These are phyloP conservation scores for Pseudococcus viburni DNA, from an alignment of 2,888 invertebrate genomes.

Conservation along the genomic window DNA sequence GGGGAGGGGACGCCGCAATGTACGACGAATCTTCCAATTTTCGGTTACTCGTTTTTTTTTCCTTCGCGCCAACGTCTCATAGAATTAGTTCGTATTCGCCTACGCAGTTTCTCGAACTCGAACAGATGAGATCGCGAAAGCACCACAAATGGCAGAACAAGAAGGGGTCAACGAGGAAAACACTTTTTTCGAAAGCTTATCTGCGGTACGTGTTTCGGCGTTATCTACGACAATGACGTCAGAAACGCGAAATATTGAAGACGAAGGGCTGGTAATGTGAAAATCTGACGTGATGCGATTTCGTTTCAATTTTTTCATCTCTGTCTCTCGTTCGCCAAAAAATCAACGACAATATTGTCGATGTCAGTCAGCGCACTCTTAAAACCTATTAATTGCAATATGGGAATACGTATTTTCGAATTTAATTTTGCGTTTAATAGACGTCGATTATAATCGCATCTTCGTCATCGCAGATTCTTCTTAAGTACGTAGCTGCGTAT, in stretches of 20 bases:
- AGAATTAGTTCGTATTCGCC: background rate
- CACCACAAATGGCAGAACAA: background rate
- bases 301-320: too few relatives aligned
- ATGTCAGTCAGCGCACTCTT: background rate
- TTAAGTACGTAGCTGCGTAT: too few relatives aligned
- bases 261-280: too few relatives aligned
- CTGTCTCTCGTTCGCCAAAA: too few relatives aligned
- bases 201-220: background rate
- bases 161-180: background rate
- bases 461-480: background rate
- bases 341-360: too few relatives aligned
- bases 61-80: too few relatives aligned
- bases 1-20: background rate
- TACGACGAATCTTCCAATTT: too few relatives aligned
- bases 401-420: background rate
- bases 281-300: too few relatives aligned
- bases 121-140: background rate
- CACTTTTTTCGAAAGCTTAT: background rate
- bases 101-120: background rate
- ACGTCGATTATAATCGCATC: background rate
- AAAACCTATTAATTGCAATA: background rate
- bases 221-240: background rate
- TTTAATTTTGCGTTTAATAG: background rate
- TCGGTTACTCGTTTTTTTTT: too few relatives aligned
- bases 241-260: background rate